Evolutionary conservation across 1,140 invertebrate genomes (phyloP).

Genomic region (Nasonia vitripennis): DNA sequence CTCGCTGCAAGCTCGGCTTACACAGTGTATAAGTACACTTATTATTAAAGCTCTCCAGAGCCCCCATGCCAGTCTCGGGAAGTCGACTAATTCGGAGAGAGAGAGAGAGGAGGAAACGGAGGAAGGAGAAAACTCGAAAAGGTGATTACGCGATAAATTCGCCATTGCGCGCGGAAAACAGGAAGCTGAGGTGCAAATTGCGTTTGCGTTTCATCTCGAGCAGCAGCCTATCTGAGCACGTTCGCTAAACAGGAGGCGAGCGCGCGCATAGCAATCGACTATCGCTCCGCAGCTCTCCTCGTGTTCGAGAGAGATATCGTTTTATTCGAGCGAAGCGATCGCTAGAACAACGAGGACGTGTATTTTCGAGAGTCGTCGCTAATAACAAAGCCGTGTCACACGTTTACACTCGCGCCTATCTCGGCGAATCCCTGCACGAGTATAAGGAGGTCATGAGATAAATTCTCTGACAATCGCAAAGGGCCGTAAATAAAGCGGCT

Average conservation of each 20-base stretch:
- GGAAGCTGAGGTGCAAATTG: background rate
- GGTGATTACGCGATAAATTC: background rate
- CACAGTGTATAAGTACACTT: too few relatives aligned
- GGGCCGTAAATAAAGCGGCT: background rate
- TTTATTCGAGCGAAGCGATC: too few relatives aligned
- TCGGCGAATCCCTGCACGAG: too few relatives aligned
- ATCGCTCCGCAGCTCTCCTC: too few relatives aligned
- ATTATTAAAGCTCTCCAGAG: too few relatives aligned
- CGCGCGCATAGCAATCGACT: background rate
- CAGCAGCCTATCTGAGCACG: background rate
- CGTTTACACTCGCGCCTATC: too few relatives aligned
- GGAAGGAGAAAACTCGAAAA: background rate
- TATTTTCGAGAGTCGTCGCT: too few relatives aligned
- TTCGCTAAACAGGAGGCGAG: slow-evolving; percentile 22
- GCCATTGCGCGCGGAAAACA: background rate
- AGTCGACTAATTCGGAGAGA: background rate
- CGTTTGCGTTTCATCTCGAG: slow-evolving; percentile 14
- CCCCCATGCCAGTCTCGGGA: too few relatives aligned
- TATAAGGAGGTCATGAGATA: background rate
- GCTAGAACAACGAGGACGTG: too few relatives aligned
- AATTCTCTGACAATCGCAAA: background rate
- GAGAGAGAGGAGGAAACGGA: background rate
- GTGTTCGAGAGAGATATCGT: too few relatives aligned
- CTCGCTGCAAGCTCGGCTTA: too few relatives aligned
- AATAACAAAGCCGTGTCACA: too few relatives aligned